phyloP scores from a whole-genome alignment of 2,113 vertebrate genomes.

The Mus pahari region DNA sequence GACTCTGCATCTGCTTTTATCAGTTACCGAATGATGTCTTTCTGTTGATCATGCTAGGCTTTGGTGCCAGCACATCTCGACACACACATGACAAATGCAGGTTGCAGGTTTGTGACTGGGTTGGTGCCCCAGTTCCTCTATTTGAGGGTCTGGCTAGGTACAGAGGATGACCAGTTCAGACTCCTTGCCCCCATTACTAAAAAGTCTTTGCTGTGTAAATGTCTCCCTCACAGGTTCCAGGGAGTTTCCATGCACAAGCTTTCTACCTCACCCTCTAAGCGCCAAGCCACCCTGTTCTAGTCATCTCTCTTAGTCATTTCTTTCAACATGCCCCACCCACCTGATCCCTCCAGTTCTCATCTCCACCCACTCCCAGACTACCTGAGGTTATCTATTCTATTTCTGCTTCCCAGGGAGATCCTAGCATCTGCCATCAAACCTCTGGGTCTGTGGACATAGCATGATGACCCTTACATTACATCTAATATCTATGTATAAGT shows the following conservation, averaged over 20 bases:
- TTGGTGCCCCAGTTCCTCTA: neutral
- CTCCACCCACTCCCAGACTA: neutral
- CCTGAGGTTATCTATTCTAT: neutral
- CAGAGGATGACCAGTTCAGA: neutral
- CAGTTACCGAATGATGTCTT: neutral
- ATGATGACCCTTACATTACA: neutral
- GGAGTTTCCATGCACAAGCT: neutral
- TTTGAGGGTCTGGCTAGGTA: neutral
- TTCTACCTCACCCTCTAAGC: neutral
- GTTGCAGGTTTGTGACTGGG: neutral
- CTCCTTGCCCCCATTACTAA: neutral
- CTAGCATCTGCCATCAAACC: neutral
- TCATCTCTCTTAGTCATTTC: neutral
- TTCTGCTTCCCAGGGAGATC: neutral
- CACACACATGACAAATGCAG: neutral
- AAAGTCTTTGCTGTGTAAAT: neutral
- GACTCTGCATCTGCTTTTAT: neutral
- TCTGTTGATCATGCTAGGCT: neutral
- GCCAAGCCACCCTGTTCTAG: neutral
- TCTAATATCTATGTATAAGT: neutral
- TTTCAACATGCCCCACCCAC: neutral
- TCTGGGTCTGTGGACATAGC: neutral
- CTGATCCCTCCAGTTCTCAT: neutral
- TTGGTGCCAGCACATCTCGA: neutral
- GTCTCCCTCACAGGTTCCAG: neutral